Percentiles rank a stretch among this genome's conserved stretches.
Conservation (phyloP, 2,113 vertebrate species). For the Gymnarchus niloticus region DNA sequence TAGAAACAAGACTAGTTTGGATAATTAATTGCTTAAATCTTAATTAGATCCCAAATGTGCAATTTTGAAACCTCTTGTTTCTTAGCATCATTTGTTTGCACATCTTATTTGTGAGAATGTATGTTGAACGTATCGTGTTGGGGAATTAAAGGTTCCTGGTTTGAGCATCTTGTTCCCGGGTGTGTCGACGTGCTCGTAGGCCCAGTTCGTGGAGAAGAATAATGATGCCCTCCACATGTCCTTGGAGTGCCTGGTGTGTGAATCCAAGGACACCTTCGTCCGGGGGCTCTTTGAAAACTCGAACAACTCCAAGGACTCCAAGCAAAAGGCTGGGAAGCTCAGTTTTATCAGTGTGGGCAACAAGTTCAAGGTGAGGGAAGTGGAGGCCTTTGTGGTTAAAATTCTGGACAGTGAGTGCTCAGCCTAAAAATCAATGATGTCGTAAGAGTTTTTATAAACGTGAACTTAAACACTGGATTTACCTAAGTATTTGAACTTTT, state of each 20-base stretch:
- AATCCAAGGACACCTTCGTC: slow-evolving; percentile 94
- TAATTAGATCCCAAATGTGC: not conserved
- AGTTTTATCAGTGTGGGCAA: slow-evolving; percentile 97
- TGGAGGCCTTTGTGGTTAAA: not conserved
- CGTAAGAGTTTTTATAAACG: not conserved
- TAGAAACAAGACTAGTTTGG: not conserved
- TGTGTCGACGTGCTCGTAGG: slow-evolving; percentile 56
- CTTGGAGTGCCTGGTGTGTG: slow-evolving; percentile 87
- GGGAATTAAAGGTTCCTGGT: not conserved
- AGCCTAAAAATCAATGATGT: not conserved
- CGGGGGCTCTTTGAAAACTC: slow-evolving; percentile 87
- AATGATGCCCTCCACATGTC: slow-evolving; percentile 98
- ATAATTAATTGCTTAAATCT: not conserved
- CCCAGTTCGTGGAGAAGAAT: slow-evolving; percentile 97
- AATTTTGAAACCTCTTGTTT: not conserved
- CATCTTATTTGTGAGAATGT: not conserved
- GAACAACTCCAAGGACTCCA: slow-evolving; percentile 81
- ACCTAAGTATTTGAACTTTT: not conserved
- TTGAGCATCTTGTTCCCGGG: not conserved
- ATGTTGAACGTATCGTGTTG: not conserved
- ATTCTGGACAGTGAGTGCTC: not conserved
- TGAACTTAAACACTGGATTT: not conserved
- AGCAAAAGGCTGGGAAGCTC: slow-evolving; percentile 95
- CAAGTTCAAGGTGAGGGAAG: slow-evolving; percentile 89
- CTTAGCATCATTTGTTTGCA: not conserved